Percentiles rank a stretch among this genome's conserved stretches.
These are phyloP conservation scores for Leucoma salicis DNA, from an alignment of 2,888 invertebrate species.

Conservation along the genomic window DNA sequence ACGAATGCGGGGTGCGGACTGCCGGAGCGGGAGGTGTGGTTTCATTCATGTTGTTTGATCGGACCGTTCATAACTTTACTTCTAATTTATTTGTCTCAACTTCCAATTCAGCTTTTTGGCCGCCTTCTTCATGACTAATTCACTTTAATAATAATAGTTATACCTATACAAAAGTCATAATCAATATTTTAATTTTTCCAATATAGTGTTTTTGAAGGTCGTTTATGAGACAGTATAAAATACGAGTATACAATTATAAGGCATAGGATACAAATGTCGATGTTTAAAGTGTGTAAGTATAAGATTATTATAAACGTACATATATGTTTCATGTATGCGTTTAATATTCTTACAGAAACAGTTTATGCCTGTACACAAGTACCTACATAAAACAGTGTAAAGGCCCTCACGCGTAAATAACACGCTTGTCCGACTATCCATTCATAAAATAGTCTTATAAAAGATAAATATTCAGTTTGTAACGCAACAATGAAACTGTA, in stretches of 20 bases:
- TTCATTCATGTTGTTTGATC: conserved; percentile 82
- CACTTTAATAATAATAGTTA: conserved; percentile 33
- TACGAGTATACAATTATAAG: no score
- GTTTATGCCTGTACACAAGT: conserved; percentile 20
- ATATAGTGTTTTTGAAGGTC: not conserved
- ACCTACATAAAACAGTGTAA: conserved; percentile 27
- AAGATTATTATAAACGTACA: no score
- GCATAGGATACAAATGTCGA: not conserved
- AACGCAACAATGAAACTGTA: conserved; percentile 60
- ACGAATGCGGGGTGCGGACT: conserved; percentile 34
- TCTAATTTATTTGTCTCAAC: conserved; percentile 76
- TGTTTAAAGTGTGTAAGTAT: no score
- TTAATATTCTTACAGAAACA: no score
- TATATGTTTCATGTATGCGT: no score
- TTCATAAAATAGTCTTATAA: conserved; percentile 64
- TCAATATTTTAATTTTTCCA: not conserved
- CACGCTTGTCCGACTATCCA: conserved; percentile 43
- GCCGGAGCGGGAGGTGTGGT: conserved; percentile 52
- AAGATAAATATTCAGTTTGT: conserved; percentile 48
- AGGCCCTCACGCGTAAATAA: conserved; percentile 36
- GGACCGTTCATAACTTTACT: conserved; percentile 80
- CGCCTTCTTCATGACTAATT: conserved; percentile 58
- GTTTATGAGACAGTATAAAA: not conserved
- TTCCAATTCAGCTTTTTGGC: conserved; percentile 61
- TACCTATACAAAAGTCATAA: no score